phyloP scores from a whole-genome alignment of 2,888 invertebrate species.

The Eupithecia dodoneata region DNA sequence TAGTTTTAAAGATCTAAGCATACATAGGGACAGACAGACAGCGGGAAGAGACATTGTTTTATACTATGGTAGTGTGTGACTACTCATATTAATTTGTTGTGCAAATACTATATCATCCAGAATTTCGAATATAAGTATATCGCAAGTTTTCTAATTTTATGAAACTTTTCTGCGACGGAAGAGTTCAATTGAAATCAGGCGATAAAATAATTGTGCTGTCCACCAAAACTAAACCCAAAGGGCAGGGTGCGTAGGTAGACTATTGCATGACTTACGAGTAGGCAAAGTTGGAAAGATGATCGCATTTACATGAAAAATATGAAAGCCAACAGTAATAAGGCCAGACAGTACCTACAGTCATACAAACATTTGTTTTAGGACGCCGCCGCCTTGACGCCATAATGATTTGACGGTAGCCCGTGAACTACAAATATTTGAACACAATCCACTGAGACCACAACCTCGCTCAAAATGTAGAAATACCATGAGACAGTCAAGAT shows the following conservation, averaged over 20 bases:
- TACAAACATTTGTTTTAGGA: conserved; percentile 47
- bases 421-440: conserved; percentile 59
- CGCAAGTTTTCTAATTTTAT: background rate
- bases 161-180: background rate
- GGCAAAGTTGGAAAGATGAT: background rate
- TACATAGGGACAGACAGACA: too few species aligned
- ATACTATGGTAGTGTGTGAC: too few species aligned
- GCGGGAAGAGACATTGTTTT: too few species aligned
- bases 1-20: too few species aligned
- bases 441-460: conserved; percentile 33
- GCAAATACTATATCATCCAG: background rate
- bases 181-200: background rate
- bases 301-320: conserved; percentile 3
- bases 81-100: too few species aligned
- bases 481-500: background rate
- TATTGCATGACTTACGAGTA: background rate
- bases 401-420: conserved; percentile 56
- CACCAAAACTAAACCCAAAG: background rate
- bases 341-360: conserved; percentile 15
- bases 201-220: background rate
- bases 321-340: conserved; percentile 4
- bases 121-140: background rate
- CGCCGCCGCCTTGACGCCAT: conserved; percentile 40
- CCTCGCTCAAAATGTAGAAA: conserved; percentile 22
- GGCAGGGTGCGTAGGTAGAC: background rate